Conservation (phyloP, 2,888 invertebrate species). For the Cremastinae sp. region DNA sequence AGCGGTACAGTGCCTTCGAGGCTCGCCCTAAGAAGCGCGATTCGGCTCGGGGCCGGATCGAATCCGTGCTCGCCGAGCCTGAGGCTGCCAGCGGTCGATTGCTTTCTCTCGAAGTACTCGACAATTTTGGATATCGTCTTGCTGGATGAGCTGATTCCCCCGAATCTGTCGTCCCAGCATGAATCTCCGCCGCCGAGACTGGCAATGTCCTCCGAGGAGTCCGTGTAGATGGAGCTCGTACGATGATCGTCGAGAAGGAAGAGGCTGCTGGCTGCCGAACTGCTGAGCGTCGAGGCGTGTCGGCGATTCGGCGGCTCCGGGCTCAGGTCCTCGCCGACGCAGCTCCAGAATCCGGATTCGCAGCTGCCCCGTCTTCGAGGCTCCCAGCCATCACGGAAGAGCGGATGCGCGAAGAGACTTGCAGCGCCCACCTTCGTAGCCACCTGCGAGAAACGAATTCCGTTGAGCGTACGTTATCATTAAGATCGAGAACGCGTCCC, state of each 20-base stretch:
- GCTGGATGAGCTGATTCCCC: slow-evolving; percentile 81
- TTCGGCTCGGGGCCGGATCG: slow-evolving; percentile 73
- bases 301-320: slow-evolving; percentile 78
- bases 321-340: slow-evolving; percentile 89
- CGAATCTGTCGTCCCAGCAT: slow-evolving; percentile 85
- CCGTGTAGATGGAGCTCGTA: slow-evolving; percentile 91
- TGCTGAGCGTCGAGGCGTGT: slow-evolving; percentile 79
- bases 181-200: slow-evolving; percentile 90
- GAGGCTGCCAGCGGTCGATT: slow-evolving; percentile 75
- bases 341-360: slow-evolving; percentile 94
- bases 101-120: slow-evolving; percentile 92
- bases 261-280: slow-evolving; percentile 82
- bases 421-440: slow-evolving; percentile 81
- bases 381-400: slow-evolving; percentile 80
- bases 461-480: slow-evolving; percentile 51
- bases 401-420: slow-evolving; percentile 83
- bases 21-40: slow-evolving; percentile 75
- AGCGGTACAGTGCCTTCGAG: slow-evolving; percentile 78
- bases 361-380: slow-evolving; percentile 90
- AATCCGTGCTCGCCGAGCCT: slow-evolving; percentile 71
- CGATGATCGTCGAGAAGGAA: slow-evolving; percentile 84
- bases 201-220: slow-evolving; percentile 92
- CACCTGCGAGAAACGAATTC: slow-evolving; percentile 69
- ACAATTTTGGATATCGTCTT: slow-evolving; percentile 89
- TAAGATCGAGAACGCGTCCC: background rate